Evolutionary conservation across 2,797 vertebrate species (phyloP), one percentile per base, ranked within the genome.

Genomic region (Hafferia zeledoni): DNA sequence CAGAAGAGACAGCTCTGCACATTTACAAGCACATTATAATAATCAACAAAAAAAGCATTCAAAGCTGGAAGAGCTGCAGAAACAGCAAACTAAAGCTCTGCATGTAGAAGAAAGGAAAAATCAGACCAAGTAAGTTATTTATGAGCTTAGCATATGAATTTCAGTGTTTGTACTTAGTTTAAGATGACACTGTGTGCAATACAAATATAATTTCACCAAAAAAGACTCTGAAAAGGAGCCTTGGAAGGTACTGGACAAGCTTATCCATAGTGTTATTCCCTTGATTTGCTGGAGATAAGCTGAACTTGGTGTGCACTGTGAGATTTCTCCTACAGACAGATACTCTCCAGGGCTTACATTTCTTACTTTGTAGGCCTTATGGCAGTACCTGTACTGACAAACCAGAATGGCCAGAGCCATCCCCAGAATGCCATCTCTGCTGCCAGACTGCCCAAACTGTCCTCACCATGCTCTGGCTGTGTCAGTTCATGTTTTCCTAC

Each of bases 81-180:
- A 94, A 83, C 37, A 83, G 65, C 76, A 93, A 78, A 96, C 60
- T 70, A 65, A 92, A 81, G 13, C 49, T 63, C 20, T n/a, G 5
- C 33, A 65, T 68, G 3, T 81, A 50, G 87, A 70, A 93, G 93
- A 97, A 89, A 88, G 97, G 59, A 67, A 83, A 91, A 95, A 95
- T 47, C 93, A 97, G 64, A 95, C 93, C 88, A 94, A 96, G 96
- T 97, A 90, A 97, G 90, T 93, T 90, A 75, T 83, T 92, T 78
- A 69, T 69, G 57, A 93, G 64, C 39, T 79, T 60, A 84, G 44
- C 30, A 75, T 72, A 81, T 78, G 72, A 46, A 47, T 92, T 81
- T 9, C 50, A 78, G 2, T 59, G 39, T 52, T 69, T 91, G 37
- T 28, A 9, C 50, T 92, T 75, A 20, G 61, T 84, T 92, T 55